Evolutionary conservation across 2,113 vertebrate genomes (phyloP).

Genomic region (Chitala chitala): DNA sequence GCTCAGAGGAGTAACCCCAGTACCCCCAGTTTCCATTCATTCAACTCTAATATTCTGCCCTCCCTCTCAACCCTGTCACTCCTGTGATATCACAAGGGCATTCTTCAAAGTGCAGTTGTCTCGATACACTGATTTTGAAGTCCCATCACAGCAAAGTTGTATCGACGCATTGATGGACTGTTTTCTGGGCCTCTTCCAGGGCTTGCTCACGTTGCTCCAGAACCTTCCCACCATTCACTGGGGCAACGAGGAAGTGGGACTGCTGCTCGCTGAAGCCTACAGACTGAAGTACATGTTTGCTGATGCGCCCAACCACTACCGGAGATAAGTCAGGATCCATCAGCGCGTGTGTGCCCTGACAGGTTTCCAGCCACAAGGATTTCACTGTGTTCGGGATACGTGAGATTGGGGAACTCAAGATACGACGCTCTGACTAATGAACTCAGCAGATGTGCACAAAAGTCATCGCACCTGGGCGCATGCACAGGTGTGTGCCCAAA

Average conservation of each 20-base stretch:
- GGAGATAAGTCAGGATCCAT: slow-evolving; percentile 69
- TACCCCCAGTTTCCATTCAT: not conserved
- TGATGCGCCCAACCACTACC: slow-evolving; percentile 94
- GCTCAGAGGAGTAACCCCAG: slow-evolving; percentile 30
- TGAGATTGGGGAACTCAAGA: not conserved
- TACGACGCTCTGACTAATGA: not conserved
- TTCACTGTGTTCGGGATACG: not conserved
- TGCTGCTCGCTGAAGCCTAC: slow-evolving; percentile 94
- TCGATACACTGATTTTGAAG: too few relatives aligned
- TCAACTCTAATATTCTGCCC: too few relatives aligned
- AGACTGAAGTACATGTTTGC: slow-evolving; percentile 99
- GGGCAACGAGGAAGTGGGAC: slow-evolving; percentile 95
- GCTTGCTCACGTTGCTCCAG: slow-evolving; percentile 92
- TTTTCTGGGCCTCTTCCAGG: slow-evolving; percentile 60
- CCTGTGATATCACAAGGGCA: not conserved
- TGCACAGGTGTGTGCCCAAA: not conserved
- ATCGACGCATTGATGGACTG: not conserved
- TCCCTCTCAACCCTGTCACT: not conserved
- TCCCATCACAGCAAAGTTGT: not conserved
- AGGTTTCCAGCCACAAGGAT: not conserved
- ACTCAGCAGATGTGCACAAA: not conserved
- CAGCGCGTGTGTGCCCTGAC: slow-evolving; percentile 6
- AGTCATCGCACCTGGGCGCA: not conserved
- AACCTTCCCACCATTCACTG: slow-evolving; percentile 98
- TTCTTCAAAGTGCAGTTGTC: not conserved